Percentiles rank a stretch among this genome's conserved stretches.
These are phyloP conservation scores for Cottoperca gobio DNA, from an alignment of 2,797 vertebrate genomes.

Conservation along the genomic window DNA sequence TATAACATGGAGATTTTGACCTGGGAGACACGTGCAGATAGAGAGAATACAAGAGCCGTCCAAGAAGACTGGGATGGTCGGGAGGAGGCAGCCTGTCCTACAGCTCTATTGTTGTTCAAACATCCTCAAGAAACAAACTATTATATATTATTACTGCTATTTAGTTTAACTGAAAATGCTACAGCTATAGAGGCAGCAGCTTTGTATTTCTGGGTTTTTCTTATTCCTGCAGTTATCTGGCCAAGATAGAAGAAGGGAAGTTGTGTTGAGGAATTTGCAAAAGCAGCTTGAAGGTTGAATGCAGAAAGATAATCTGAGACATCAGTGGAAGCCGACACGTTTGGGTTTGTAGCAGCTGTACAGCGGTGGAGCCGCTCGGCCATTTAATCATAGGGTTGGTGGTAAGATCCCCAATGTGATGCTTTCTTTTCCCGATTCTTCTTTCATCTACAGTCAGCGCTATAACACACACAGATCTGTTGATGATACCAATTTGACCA, in stretches of 20 bases:
- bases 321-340: background rate
- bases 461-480: background rate
- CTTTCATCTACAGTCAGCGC: background rate
- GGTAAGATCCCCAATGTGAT: background rate
- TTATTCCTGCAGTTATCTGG: background rate
- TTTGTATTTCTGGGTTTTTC: background rate
- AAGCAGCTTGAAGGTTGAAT: background rate
- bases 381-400: background rate
- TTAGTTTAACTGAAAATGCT: conserved; percentile 6
- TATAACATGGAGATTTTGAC: background rate
- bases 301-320: background rate
- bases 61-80: background rate
- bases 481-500: background rate
- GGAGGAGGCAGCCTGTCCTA: background rate
- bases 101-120: conserved; percentile 22
- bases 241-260: background rate
- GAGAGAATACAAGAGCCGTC: background rate
- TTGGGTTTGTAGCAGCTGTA: background rate
- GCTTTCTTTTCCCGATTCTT: background rate
- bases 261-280: background rate
- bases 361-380: background rate
- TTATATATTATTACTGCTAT: too few relatives aligned
- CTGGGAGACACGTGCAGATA: background rate
- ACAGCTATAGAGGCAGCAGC: background rate
- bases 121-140: conserved; percentile 17